These are phyloP conservation scores for Pelodytes ibericus DNA, from an alignment of 2,797 vertebrate genomes.

Conservation along the genomic window DNA sequence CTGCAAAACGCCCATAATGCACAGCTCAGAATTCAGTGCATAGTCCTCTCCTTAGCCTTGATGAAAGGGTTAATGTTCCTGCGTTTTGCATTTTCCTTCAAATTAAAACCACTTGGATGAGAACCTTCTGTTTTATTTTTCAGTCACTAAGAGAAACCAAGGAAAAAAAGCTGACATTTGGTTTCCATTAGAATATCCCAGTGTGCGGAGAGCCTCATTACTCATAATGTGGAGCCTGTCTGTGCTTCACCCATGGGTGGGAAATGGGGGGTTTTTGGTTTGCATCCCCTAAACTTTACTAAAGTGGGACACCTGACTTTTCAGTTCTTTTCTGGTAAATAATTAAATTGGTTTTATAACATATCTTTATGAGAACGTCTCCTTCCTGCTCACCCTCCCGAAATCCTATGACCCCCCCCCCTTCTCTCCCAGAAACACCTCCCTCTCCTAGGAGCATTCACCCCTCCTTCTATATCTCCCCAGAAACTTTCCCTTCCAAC, in stretches of 20 bases:
- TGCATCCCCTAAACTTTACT: not conserved
- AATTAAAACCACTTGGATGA: constrained; percentile 53
- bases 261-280: constrained; percentile 36
- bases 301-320: not conserved
- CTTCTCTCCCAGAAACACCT: not conserved
- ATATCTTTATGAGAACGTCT: not conserved
- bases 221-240: constrained; percentile 43
- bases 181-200: constrained; percentile 54
- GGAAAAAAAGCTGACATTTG: constrained; percentile 52
- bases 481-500: not conserved
- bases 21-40: constrained; percentile 4
- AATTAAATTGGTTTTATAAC: not conserved
- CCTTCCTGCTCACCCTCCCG: not conserved
- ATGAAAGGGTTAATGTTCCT: constrained; percentile 47
- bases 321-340: not conserved
- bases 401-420: not conserved
- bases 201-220: constrained; percentile 40
- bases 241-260: constrained; percentile 36
- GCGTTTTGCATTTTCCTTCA: constrained; percentile 48
- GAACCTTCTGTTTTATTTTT: constrained; percentile 53
- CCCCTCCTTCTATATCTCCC: not conserved
- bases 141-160: constrained; percentile 51
- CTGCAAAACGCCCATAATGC: constrained; percentile 4
- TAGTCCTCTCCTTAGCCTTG: constrained; percentile 16
- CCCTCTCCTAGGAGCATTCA: not conserved